Conservation (phyloP, 2,797 vertebrate species). For the Salarias fasciatus region DNA sequence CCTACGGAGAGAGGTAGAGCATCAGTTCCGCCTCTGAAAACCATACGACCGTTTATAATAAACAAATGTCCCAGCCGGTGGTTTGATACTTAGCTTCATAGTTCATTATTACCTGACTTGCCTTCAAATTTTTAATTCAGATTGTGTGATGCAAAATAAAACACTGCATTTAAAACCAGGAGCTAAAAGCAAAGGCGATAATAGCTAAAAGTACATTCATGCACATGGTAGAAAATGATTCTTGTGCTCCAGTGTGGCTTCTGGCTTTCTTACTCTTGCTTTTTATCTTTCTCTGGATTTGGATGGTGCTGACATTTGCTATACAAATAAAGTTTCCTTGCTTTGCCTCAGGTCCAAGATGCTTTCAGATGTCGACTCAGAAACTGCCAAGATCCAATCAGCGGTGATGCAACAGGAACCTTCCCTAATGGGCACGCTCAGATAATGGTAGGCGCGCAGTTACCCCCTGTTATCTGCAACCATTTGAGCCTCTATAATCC, state of each 20-base stretch:
- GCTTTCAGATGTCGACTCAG: constrained; percentile 97
- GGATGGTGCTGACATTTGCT: no score
- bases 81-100: background rate
- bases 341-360: constrained; percentile 92
- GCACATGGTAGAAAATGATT: background rate
- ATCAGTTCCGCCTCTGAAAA: background rate
- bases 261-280: no score
- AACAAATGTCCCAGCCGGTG: background rate
- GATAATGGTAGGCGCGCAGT: constrained; percentile 93
- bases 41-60: background rate
- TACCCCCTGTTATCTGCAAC: constrained; percentile 39
- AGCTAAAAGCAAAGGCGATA: no score
- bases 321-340: no score
- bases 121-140: background rate
- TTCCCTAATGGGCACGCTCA: constrained; percentile 99
- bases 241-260: background rate
- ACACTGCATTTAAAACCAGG: background rate
- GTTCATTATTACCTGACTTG: background rate
- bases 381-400: constrained; percentile 98
- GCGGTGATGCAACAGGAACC: constrained; percentile 94
- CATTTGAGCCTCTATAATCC: constrained; percentile 53
- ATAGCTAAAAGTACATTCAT: background rate
- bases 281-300: no score
- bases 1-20: constrained; percentile 94
- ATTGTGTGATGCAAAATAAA: background rate